These are phyloP conservation scores for Athalia rosae DNA, from an alignment of 2,888 invertebrate species.

Conservation along the genomic window DNA sequence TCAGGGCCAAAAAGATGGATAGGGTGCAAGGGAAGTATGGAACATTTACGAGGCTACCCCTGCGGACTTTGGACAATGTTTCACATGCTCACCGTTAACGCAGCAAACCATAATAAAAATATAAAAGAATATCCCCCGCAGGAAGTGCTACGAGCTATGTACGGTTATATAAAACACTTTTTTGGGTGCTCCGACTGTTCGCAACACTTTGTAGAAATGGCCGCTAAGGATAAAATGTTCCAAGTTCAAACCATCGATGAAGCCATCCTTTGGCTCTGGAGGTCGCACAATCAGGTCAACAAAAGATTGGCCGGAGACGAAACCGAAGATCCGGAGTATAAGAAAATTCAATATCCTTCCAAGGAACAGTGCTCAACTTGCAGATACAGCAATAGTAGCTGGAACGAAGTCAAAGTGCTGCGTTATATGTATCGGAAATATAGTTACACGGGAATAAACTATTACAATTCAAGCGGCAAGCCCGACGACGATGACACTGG, in stretches of 20 bases:
- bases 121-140: constrained; percentile 76
- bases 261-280: constrained; percentile 94
- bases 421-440: constrained; percentile 79
- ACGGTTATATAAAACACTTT: constrained; percentile 92
- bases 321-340: constrained; percentile 93
- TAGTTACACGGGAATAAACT: constrained; percentile 59
- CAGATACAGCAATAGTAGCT: constrained; percentile 76
- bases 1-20: constrained; percentile 78
- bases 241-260: constrained; percentile 84
- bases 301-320: constrained; percentile 87
- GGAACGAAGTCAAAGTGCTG: constrained; percentile 80
- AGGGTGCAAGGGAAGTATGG: constrained; percentile 87
- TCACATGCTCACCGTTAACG: constrained; percentile 90
- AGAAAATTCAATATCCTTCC: constrained; percentile 93
- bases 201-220: constrained; percentile 92
- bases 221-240: constrained; percentile 81
- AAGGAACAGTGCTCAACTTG: constrained; percentile 82
- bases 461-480: constrained; percentile 52
- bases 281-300: constrained; percentile 95
- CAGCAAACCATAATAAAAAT: constrained; percentile 64
- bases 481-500: constrained; percentile 43
- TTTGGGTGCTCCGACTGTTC: constrained; percentile 96
- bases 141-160: constrained; percentile 87
- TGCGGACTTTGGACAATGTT: constrained; percentile 97
- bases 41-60: constrained; percentile 88